Base-by-base conservation (phyloP, 2,888 invertebrate species). In the Phrixothrix hirtus region DNA sequence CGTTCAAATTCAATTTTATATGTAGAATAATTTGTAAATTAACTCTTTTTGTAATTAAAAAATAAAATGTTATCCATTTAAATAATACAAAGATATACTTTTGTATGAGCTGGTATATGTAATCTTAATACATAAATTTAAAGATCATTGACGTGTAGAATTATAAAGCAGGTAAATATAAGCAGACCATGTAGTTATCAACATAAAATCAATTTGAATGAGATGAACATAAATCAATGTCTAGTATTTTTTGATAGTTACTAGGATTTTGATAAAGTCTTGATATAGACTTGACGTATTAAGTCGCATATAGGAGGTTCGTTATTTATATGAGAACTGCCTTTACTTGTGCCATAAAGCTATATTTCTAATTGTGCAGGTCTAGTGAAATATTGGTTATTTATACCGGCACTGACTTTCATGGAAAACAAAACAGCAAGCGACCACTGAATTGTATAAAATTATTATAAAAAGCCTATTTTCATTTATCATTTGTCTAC, bases 281-380 rank as follows among this genome's bases (percentile, higher is more conserved):
- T 37, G 47, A 53, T 53, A 53, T 48, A 38, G 41, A 42, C 47
- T 53, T 48, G 53, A 52, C 44, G 31, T 46, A 52, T 45, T 46
- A 52, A 52, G 37, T 48, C 41, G 32, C 47, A 30, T 44, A 51
- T 43, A 45, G 44, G 41, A 27, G 45, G 43, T 31, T 54, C 38
- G 47, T 53, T 47, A 53, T 53, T 53, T 47, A 47, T 47, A 53
- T 42, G 49, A 31, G 49, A 49, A 54, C 48, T 35, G 38, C 43
- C n/a, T 45, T 43, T 45, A 39, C 51, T 50, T 43, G 32, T 34
- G 29, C 42, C 39, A 50, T 43, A 38, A 50, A 50, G 41, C 43
- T 50, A 37, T 50, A 38, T 44, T 45, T 51, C 31, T 51, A 51
- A 51, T 51, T 51, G 51, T 45, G 45, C 51, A 51, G 45, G 51